Percentiles rank a stretch among this genome's conserved stretches.
phyloP scores from a whole-genome alignment of 1,140 invertebrate species.

The Maconellicoccus hirsutus region DNA sequence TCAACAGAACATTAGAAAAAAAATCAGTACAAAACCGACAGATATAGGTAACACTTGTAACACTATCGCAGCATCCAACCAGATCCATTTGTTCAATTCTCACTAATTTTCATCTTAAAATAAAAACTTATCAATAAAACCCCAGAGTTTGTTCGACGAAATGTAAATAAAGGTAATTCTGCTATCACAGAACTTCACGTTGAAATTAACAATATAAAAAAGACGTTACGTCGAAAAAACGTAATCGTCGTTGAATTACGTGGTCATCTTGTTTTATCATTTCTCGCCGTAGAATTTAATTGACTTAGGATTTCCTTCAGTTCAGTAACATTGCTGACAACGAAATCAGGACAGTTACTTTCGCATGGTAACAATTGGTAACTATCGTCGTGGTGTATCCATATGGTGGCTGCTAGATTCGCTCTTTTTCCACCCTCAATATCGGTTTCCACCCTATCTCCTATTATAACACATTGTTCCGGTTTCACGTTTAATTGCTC shows the following conservation, averaged over 20 bases:
- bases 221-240: not conserved
- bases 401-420: slow-evolving; percentile 59
- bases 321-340: slow-evolving; percentile 27
- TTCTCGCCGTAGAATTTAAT: not conserved
- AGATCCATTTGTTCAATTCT: not conserved
- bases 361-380: slow-evolving; percentile 11
- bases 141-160: not conserved
- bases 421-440: slow-evolving; percentile 67
- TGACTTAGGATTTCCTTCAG: not conserved
- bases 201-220: not conserved
- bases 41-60: not conserved
- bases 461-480: slow-evolving; percentile 67
- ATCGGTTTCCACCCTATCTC: slow-evolving; percentile 74
- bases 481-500: slow-evolving; percentile 55
- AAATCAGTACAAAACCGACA: not conserved
- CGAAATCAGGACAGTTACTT: slow-evolving; percentile 27
- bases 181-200: not conserved
- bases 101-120: not conserved
- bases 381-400: slow-evolving; percentile 46
- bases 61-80: not conserved
- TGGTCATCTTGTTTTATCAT: not conserved
- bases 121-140: not conserved
- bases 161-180: not conserved
- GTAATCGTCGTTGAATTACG: not conserved
- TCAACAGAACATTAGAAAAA: not conserved